Evolutionary conservation across 2,797 vertebrate genomes (phyloP), one percentile per base, ranked within the genome.

Genomic region (Psittacula derbiana): DNA sequence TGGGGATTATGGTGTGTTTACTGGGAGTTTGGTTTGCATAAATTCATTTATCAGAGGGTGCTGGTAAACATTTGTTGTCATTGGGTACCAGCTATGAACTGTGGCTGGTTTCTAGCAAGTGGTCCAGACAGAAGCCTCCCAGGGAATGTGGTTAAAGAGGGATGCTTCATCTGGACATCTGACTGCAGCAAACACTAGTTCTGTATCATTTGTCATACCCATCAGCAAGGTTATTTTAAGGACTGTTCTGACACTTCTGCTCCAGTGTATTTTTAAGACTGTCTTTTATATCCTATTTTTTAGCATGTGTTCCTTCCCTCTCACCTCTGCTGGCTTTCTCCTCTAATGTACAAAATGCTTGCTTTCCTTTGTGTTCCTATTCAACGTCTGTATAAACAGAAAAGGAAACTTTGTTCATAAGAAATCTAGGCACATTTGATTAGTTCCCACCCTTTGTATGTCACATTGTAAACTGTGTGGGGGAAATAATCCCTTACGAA

Each of bases 181-280:
- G 67, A 50, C 65, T 82, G 47, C 46, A 80, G 57, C 27, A 95
- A 78, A 44, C 16, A 28, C 31, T 64, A 52, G 15, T 40, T 91
- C 57, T 75, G 21, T 52, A 53, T 74, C 33, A 25, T 41, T 71
- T 31, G 0, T 94, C 74, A 65, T 36, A 67, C 2, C 20, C 57
- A 61, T 71, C 41, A 89, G 44, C 16, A 30, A 70, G 44, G 41
- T 85, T 89, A 91, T 92, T 95, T 95, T 86, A 66, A 72, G 69
- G 49, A 74, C 47, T 71, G 16, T 60, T 87, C 71, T 85, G 60
- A 41, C 50, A 66, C 57, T 80, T 93, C 47, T 74, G 44, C 46
- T 87, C 36, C 6, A 0, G 44, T 82, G 33, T 80, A 50, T 91
- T 92, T 93, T 87, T 60, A 89, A 65, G 41, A 6, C 27, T 86